Evolutionary conservation across 2,113 vertebrate species (phyloP).

Genomic region (Oostethus manadensis): DNA sequence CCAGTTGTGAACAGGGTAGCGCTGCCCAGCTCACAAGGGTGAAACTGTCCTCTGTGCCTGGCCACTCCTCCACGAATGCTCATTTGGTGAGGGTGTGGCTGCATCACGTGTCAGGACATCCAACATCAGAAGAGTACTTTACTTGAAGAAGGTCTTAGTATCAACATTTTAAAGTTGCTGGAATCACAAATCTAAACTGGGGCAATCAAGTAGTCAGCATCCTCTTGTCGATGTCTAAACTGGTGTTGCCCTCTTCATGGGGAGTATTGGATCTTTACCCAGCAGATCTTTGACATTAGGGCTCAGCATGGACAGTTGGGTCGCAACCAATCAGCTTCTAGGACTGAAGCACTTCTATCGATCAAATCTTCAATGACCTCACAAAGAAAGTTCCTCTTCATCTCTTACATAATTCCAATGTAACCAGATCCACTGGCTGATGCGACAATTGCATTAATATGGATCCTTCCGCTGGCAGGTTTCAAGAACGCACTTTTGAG

Average conservation of each 20-base stretch:
- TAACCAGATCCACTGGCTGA: constrained; percentile 47
- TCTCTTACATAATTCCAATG: constrained; percentile 36
- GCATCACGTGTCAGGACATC: constrained; percentile 29
- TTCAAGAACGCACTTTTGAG: constrained; percentile 39
- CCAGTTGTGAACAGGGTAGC: constrained; percentile 29
- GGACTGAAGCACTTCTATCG: too few species aligned
- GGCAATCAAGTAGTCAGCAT: too few species aligned
- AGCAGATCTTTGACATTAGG: too few species aligned
- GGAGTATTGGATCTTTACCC: too few species aligned
- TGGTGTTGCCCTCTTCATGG: too few species aligned
- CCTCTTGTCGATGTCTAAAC: too few species aligned
- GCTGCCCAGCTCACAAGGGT: constrained; percentile 26
- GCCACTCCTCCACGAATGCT: constrained; percentile 20
- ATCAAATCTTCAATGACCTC: neutral
- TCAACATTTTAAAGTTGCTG: too few species aligned
- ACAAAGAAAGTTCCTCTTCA: neutral
- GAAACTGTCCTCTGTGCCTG: constrained; percentile 11
- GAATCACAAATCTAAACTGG: too few species aligned
- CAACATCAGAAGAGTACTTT: neutral
- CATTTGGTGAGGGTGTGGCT: constrained; percentile 6
- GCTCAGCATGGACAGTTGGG: too few species aligned
- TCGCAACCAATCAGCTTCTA: too few species aligned
- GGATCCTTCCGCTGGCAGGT: constrained; percentile 41
- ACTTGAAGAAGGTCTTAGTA: too few species aligned
- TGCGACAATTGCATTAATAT: constrained; percentile 55